These are phyloP conservation scores for Metalampra italica DNA, from an alignment of 2,888 invertebrate genomes.

Conservation along the genomic window DNA sequence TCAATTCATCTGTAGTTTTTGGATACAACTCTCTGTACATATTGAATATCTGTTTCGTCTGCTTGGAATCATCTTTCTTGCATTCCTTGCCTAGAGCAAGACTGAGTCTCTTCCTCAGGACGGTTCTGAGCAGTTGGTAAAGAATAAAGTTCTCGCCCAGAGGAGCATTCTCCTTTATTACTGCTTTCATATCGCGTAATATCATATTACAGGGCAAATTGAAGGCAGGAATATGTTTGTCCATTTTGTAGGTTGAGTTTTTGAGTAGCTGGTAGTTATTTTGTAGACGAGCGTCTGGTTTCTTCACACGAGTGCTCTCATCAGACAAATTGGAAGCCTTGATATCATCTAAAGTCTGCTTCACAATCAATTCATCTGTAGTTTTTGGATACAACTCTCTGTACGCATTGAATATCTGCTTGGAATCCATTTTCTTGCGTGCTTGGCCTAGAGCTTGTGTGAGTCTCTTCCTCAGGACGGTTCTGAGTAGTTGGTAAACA, in stretches of 20 bases:
- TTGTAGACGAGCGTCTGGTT: too few relatives aligned
- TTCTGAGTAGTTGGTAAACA: conserved; percentile 13
- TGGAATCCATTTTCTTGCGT: conserved; percentile 7
- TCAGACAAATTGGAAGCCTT: conserved; percentile 14
- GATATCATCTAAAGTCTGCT: conserved; percentile 17
- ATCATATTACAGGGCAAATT: conserved; percentile 16
- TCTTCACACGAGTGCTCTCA: not conserved
- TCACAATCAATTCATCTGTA: conserved; percentile 21
- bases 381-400: conserved; percentile 19
- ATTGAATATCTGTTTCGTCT: conserved; percentile 15
- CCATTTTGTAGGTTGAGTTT: too few relatives aligned
- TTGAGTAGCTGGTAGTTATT: too few relatives aligned
- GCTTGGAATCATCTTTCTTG: conserved; percentile 7
- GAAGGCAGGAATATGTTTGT: too few relatives aligned
- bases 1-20: conserved; percentile 15
- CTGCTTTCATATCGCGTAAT: conserved; percentile 13
- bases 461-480: conserved; percentile 22
- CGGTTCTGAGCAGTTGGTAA: conserved; percentile 11
- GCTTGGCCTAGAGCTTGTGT: conserved; percentile 17
- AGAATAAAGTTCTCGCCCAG: conserved; percentile 5
- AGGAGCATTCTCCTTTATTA: conserved; percentile 1
- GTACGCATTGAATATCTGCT: conserved; percentile 20
- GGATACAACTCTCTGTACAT: conserved; percentile 26
- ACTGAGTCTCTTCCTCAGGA: conserved; percentile 23
- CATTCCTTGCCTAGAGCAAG: conserved; percentile 17